Base-by-base conservation (phyloP, 2,888 invertebrate species). In the Drosophila neotestacea region DNA sequence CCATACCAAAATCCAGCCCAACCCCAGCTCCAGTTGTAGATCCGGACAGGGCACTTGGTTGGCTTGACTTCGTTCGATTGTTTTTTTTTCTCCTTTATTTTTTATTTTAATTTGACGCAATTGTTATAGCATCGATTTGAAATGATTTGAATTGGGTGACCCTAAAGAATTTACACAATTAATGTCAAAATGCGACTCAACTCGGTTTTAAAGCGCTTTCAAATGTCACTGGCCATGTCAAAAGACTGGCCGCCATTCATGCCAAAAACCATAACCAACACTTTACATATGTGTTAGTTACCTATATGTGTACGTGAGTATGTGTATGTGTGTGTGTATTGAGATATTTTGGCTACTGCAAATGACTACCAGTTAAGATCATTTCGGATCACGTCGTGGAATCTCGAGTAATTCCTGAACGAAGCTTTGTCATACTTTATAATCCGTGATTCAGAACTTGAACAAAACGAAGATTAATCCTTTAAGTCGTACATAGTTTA, bases 171-270 rank as follows among this genome's bases (percentile, higher is more conserved):
- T 71, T 59, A 63, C 44, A 85, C 83, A 85, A 85, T 84, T 84
- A 84, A 84, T 79, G 83, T 84, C 83, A 83, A 80, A 79, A 74
- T 65, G 68, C 61, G 69, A 65, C 56, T 51, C 48, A 61, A 58
- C 47, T 51, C 66, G 80, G 70, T 60, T 61, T 52, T 36, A 72
- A 80, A 78, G 75, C 73, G 75, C 83, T 85, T 83, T 83, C 80
- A 83, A 83, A 85, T 85, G 83, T 85, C 82, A 73, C 82, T 71
- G 70, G 62, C 51, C 64, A 79, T 74, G 81, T 83, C 85, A 76
- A 68, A 67, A 72, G 70, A 61, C 60, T 69, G 70, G 78, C 78
- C 76, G 84, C 80, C 79, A 77, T 69, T 68, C 64, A 66, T 55
- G 56, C 56, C 61, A 65, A 76, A 75, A 38, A 55, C 38, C 16